phyloP scores from a whole-genome alignment of 2,888 invertebrate species.

The Drosophila subsilvestris region DNA sequence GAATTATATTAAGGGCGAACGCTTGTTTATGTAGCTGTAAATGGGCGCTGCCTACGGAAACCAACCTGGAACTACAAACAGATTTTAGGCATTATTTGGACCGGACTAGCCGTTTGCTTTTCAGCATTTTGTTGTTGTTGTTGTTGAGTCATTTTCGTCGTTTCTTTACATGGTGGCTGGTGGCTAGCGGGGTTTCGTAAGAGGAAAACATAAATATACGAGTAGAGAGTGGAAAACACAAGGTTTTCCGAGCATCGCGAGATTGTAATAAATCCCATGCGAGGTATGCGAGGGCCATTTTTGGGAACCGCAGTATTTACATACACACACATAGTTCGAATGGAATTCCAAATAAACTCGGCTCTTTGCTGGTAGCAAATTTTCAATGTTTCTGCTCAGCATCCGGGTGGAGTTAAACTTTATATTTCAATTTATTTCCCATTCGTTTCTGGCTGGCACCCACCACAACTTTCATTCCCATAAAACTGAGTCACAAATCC shows the following conservation, averaged over 20 bases:
- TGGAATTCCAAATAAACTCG: constrained; percentile 18
- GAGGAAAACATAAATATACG: constrained; percentile 41
- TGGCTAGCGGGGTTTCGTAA: constrained; percentile 29
- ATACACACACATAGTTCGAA: constrained; percentile 1
- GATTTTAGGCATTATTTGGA: constrained; percentile 8
- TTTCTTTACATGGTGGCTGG: constrained; percentile 23
- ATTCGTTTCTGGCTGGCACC: not conserved
- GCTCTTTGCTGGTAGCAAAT: not conserved
- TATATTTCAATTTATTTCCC: constrained; percentile 3
- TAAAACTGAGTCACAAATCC: constrained; percentile 12
- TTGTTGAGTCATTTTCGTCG: constrained; percentile 20
- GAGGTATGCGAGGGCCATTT: not conserved
- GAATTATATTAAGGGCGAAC: constrained; percentile 52
- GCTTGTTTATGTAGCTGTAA: constrained; percentile 45
- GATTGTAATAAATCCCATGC: constrained; percentile 5
- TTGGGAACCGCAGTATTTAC: constrained; percentile 25
- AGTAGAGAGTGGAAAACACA: constrained; percentile 3
- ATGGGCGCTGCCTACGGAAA: constrained; percentile 36
- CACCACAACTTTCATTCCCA: not conserved
- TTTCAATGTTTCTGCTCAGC: constrained; percentile 35
- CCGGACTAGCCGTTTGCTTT: not conserved
- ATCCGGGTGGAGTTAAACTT: not conserved
- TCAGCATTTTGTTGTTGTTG: too few relatives aligned
- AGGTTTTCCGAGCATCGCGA: constrained; percentile 1
- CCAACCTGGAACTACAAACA: constrained; percentile 30